Evolutionary conservation across 2,113 vertebrate genomes (phyloP).

Genomic region (Odocoileus virginianus): DNA sequence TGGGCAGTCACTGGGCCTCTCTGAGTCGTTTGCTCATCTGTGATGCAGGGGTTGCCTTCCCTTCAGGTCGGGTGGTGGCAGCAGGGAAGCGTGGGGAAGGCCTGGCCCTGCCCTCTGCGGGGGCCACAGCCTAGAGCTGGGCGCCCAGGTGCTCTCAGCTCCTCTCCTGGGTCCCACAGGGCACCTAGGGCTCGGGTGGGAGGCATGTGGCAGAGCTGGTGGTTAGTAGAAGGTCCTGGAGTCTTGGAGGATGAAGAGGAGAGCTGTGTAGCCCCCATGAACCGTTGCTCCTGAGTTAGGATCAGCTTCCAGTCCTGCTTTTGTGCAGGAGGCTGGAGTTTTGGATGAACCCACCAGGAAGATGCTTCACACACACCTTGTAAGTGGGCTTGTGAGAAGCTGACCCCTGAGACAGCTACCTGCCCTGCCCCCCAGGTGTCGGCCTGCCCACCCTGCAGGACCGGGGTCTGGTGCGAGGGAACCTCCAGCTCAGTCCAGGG

Average conservation of each 20-base stretch:
- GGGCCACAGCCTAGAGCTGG: fast-evolving
- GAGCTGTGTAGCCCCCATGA: fast-evolving
- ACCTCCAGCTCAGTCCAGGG: background rate
- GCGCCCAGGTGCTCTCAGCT: background rate
- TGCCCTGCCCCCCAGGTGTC: background rate
- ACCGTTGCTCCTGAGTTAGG: background rate
- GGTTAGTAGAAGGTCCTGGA: background rate
- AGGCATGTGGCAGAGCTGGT: background rate
- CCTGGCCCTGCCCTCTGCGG: too few relatives aligned
- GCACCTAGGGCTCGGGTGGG: fast-evolving
- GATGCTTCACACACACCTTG: background rate
- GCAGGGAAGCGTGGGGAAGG: fast-evolving
- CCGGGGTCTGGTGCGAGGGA: background rate
- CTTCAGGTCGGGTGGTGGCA: background rate
- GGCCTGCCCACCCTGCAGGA: fast-evolving
- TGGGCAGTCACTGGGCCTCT: background rate
- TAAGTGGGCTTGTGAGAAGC: fast-evolving
- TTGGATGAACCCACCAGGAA: background rate
- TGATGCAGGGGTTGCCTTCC: background rate
- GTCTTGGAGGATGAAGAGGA: background rate
- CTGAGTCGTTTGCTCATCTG: background rate
- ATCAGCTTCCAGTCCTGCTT: background rate
- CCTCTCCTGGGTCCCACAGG: background rate
- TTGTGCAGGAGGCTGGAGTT: background rate
- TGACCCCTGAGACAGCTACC: background rate